phyloP scores from a whole-genome alignment of 2,797 vertebrate species.

The Knipowitschia caucasica region DNA sequence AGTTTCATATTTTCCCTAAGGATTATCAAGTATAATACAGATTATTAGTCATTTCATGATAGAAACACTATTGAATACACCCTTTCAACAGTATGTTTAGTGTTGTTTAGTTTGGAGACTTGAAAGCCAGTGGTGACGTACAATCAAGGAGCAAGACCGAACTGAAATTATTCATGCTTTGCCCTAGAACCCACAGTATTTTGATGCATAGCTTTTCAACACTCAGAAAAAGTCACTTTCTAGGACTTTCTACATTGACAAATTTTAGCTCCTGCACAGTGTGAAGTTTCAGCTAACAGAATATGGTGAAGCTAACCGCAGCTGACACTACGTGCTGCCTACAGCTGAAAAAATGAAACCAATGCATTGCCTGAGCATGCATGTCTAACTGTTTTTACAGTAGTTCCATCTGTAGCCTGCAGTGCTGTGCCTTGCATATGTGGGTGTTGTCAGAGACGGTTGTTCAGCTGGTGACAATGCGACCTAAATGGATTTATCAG shows the following conservation, averaged over 20 bases:
- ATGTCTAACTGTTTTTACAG: constrained; percentile 26
- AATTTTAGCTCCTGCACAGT: constrained; percentile 8
- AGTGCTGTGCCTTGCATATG: constrained; percentile 3
- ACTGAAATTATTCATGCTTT: neutral
- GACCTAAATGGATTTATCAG: constrained; percentile 27
- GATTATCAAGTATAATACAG: no score
- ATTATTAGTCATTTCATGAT: no score
- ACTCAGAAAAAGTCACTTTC: constrained; percentile 16
- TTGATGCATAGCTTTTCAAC: constrained; percentile 7
- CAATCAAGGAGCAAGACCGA: neutral
- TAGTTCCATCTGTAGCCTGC: constrained; percentile 5
- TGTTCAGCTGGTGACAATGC: constrained; percentile 3
- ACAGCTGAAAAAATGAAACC: constrained; percentile 36
- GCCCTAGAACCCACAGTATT: neutral
- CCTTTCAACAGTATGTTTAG: no score
- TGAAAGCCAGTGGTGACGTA: no score
- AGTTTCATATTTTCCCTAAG: no score
- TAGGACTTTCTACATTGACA: constrained; percentile 13
- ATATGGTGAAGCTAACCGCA: constrained; percentile 29
- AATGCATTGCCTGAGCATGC: constrained; percentile 34
- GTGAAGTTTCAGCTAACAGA: constrained; percentile 29
- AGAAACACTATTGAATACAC: no score
- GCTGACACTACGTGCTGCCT: constrained; percentile 37
- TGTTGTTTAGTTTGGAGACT: no score
- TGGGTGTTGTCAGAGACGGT: constrained; percentile 15